These are phyloP conservation scores for Phania funesta DNA, from an alignment of 2,888 invertebrate genomes.

Conservation along the genomic window DNA sequence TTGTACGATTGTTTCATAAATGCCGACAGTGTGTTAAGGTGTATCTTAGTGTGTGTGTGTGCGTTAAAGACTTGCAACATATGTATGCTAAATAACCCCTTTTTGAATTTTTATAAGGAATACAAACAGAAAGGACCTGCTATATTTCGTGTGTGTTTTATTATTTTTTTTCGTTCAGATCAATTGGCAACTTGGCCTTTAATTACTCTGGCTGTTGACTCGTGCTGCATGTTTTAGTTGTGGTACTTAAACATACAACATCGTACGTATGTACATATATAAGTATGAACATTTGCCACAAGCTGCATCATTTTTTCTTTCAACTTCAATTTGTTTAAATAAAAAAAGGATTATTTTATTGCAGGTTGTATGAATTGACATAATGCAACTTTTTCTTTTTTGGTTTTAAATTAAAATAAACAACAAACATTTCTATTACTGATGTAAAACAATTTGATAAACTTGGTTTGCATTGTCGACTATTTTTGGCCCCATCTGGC, in stretches of 20 bases:
- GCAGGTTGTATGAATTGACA: too few relatives aligned
- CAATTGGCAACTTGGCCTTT: conserved; percentile 61
- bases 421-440: too few relatives aligned
- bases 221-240: conserved; percentile 58
- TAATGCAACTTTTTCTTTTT: too few relatives aligned
- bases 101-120: conserved; percentile 19
- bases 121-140: conserved; percentile 54
- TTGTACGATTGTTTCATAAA: conserved; percentile 18
- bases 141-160: conserved; percentile 24
- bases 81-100: conserved; percentile 56
- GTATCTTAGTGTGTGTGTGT: not conserved
- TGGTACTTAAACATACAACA: conserved; percentile 49
- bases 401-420: too few relatives aligned
- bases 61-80: conserved; percentile 37
- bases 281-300: conserved; percentile 52
- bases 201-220: conserved; percentile 63
- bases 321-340: not conserved
- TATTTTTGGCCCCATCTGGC: too few relatives aligned
- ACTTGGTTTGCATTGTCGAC: too few relatives aligned
- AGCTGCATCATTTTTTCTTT: conserved; percentile 41
- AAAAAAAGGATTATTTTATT: conserved; percentile 5
- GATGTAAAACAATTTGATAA: too few relatives aligned
- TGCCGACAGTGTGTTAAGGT: conserved; percentile 18
- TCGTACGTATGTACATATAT: not conserved
- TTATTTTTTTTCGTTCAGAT: conserved; percentile 8